phyloP scores from a whole-genome alignment of 2,888 invertebrate species.

The Caenorhabditis doughertyi region DNA sequence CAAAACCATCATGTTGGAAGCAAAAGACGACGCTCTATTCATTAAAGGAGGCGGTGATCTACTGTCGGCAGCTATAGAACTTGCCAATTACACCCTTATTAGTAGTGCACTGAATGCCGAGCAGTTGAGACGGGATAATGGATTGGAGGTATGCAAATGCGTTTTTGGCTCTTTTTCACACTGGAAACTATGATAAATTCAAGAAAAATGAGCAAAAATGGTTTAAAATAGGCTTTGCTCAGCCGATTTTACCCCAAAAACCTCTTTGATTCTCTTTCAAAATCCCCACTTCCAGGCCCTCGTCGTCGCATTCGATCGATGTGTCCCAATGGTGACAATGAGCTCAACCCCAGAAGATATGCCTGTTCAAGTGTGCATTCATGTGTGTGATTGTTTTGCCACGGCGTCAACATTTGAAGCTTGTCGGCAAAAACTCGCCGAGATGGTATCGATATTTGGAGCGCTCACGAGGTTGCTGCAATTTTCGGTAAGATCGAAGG shows the following conservation, averaged over 20 bases:
- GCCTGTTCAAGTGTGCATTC: conserved; percentile 90
- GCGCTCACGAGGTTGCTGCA: conserved; percentile 92
- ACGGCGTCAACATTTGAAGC: conserved; percentile 95
- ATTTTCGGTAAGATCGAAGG: conserved; percentile 90
- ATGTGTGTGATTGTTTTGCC: conserved; percentile 94
- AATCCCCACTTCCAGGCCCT: no score
- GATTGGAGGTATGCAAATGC: conserved; percentile 88
- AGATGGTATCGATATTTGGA: conserved; percentile 91
- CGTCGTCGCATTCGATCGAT: conserved; percentile 93
- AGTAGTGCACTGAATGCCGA: conserved; percentile 98
- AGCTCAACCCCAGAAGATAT: conserved; percentile 90
- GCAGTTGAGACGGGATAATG: conserved; percentile 94
- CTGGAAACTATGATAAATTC: conserved; percentile 44
- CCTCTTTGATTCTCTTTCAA: no score
- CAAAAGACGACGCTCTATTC: conserved; percentile 94
- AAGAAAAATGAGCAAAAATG: no score
- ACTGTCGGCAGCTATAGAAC: conserved; percentile 93
- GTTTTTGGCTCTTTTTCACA: background rate
- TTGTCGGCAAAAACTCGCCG: conserved; percentile 92
- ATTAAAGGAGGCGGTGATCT: conserved; percentile 88
- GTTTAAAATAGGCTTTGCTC: no score
- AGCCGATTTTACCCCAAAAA: no score
- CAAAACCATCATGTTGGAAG: conserved; percentile 94
- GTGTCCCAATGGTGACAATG: conserved; percentile 92
- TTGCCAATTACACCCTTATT: conserved; percentile 96